Evolutionary conservation across 37 sponge, comb jelly and placozoan genomes (phyloP), one percentile per base, ranked within the genome.

Genomic region (Oopsacas minuta): DNA sequence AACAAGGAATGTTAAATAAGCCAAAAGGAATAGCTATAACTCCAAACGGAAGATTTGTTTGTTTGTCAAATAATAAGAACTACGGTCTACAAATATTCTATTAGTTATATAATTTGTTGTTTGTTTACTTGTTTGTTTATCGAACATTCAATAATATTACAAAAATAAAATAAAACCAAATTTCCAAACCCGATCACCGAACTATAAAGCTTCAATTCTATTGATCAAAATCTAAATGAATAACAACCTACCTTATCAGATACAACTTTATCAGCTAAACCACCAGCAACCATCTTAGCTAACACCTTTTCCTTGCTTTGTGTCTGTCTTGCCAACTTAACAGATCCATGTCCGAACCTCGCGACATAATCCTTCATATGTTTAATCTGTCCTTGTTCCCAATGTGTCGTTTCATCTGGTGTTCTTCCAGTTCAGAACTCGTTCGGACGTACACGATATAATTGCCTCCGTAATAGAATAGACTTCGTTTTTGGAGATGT

Each of bases 281-380:
- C 96, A 37, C 91, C 89, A n/a, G 89, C 92, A 35, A 96, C 92
- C 96, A 96, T 96, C 84, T 96, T 96, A 32, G 90, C 91, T 52
- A 96, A 83, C 49, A 91, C 92, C 89, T 96, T 96, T 87, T 96
- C 96, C 83, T 96, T 96, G 52, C 91, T 90, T 89, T 96, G 96
- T 53, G 96, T 94, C 36, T 96, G 96, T 53, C 90, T 85, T 38
- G 96, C 96, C 53, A 94, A 82, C 53, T 94, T 94, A 22, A 89
- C 89, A 82, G 83, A 85, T 1, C 96, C 96, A 84, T 93, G 94
- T 39, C 96, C 96, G 85, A 96, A 96, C 84, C 94, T 83, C 0
- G 94, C 94, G 3, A 96, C 90, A 86, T 96, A 96, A 37, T 96
- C 94, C 94, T 96, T 96, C 96, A 96, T 96, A 87, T 96, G 96